A percentile compares a stretch with the other conserved stretches of the same genome.
Evolutionary conservation across 2,888 invertebrate genomes (phyloP).

Genomic region (Ormyrus rosae): DNA sequence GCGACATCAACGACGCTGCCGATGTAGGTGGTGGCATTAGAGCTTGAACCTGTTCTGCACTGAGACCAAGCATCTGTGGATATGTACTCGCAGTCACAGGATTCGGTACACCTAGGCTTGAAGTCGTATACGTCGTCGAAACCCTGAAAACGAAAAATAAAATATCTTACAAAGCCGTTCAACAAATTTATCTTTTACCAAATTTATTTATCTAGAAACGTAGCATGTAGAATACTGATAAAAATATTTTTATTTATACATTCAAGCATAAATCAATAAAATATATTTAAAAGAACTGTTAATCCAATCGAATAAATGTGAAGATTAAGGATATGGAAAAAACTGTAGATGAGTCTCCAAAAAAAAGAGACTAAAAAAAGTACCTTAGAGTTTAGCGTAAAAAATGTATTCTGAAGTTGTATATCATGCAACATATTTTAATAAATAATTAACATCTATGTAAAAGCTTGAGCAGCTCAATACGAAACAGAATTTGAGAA

Average conservation of each 20-base stretch:
- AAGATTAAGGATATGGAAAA: conserved; percentile 40
- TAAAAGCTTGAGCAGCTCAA: neutral
- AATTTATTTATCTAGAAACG: conserved; percentile 14
- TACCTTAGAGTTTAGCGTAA: conserved; percentile 6
- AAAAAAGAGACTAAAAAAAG: conserved; percentile 16
- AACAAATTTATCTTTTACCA: conserved; percentile 20
- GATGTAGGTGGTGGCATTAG: conserved; percentile 73
- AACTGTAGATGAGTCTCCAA: conserved; percentile 59
- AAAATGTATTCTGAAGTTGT: conserved; percentile 5
- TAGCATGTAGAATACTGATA: conserved; percentile 5
- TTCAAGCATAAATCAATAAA: conserved; percentile 41
- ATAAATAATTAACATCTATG: neutral
- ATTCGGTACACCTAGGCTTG: conserved; percentile 72
- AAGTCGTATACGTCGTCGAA: conserved; percentile 74
- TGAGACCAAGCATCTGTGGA: conserved; percentile 76
- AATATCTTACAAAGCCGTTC: conserved; percentile 34
- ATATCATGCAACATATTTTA: conserved; percentile 43
- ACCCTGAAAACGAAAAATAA: conserved; percentile 73
- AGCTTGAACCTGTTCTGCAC: conserved; percentile 73
- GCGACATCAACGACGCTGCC: conserved; percentile 70
- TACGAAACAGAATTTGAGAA: neutral
- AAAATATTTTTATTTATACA: neutral
- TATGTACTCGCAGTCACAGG: conserved; percentile 72
- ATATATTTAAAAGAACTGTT: conserved; percentile 26
- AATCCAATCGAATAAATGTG: conserved; percentile 8